Base-by-base conservation (phyloP, 1,140 invertebrate genomes). In the Heliconius nattereri region DNA sequence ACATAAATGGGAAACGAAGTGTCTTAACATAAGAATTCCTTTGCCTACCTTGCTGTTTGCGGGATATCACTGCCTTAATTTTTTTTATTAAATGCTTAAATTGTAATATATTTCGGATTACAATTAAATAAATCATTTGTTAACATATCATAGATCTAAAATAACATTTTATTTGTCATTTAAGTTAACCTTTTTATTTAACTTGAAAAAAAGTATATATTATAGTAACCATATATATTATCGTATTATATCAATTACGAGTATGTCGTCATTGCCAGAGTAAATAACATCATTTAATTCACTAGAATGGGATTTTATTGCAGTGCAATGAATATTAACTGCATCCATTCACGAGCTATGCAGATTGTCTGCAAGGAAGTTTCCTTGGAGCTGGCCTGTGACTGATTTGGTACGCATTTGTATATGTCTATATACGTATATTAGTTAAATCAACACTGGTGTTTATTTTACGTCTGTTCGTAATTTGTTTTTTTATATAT, bases 311-410 rank as follows among this genome's bases (percentile, higher is more conserved):
- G 49, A 80, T 80, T 83, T 81, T 71, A 85, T 81, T 85, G 78
- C 73, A 81, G 78, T 66, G 76, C 74, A 79, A 83, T 84, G 84
- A 83, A 85, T 85, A 83, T 81, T 80, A 85, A 84, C 72, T 84
- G 84, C 78, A 35, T 40, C 71, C 79, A 85, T 84, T 87, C 79
- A 86, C 80, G 78, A 83, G 83, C 76, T 76, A 82, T 85, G 83
- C 79, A 84, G 86, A 87, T 84, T 87, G 89, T 87, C 84, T 85
- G 81, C 40, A 72, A 40, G 32, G 32, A 72, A 72, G 32, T 1
- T 37, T 72, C 35, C 71, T 72, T 72, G 32, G 26, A 71, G 32
- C 26, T 71, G 32, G 32, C 7, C 32, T 35, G 32, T 85, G 87
- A 87, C 87, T 89, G 86, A 82, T 82, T 83, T 77, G 71, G 73